A percentile compares a stretch with the other conserved stretches of the same genome.
Evolutionary conservation across 2,797 vertebrate species (phyloP).

Genomic region (Brachyalestes nurse): DNA sequence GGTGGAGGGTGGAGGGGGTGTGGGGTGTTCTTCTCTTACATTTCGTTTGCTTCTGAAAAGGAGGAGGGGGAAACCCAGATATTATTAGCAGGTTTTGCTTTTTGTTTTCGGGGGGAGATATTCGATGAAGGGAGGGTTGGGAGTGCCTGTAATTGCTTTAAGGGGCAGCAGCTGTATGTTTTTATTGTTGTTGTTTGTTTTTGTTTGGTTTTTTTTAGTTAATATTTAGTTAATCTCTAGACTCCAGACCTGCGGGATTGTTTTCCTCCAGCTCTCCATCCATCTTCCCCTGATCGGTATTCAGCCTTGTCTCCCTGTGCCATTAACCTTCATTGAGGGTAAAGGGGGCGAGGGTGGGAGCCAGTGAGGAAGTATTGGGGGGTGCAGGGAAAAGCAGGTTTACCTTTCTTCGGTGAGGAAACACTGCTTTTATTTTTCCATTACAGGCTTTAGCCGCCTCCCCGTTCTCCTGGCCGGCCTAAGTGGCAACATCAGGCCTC

Average conservation of each 20-base stretch:
- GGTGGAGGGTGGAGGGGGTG: background rate
- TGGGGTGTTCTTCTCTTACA: conserved; percentile 3
- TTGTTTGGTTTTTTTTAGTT: conserved; percentile 52
- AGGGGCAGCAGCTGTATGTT: conserved; percentile 57
- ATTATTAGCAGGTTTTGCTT: conserved; percentile 30
- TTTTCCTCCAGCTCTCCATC: conserved; percentile 61
- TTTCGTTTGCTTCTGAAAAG: conserved; percentile 7
- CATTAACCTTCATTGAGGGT: conserved; percentile 76
- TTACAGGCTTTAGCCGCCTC: conserved; percentile 27
- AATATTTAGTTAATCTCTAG: conserved; percentile 65
- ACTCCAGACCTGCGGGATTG: conserved; percentile 53
- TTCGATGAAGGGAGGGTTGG: conserved; percentile 41
- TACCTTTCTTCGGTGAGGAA: conserved; percentile 46
- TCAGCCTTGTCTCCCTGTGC: conserved; percentile 63
- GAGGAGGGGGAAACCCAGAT: conserved; percentile 31
- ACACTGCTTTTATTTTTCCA: conserved; percentile 27
- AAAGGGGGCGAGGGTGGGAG: conserved; percentile 51
- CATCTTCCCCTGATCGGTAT: conserved; percentile 63
- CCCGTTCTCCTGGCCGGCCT: conserved; percentile 33
- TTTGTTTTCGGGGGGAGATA: conserved; percentile 40
- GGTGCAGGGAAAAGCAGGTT: conserved; percentile 31
- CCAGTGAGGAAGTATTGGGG: conserved; percentile 53
- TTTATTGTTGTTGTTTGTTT: no score
- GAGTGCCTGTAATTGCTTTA: conserved; percentile 53
- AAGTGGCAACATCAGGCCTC: conserved; percentile 48